A percentile compares a stretch with the other conserved stretches of the same genome.
phyloP scores from a whole-genome alignment of 2,888 invertebrate genomes.

The Phasia obesa region DNA sequence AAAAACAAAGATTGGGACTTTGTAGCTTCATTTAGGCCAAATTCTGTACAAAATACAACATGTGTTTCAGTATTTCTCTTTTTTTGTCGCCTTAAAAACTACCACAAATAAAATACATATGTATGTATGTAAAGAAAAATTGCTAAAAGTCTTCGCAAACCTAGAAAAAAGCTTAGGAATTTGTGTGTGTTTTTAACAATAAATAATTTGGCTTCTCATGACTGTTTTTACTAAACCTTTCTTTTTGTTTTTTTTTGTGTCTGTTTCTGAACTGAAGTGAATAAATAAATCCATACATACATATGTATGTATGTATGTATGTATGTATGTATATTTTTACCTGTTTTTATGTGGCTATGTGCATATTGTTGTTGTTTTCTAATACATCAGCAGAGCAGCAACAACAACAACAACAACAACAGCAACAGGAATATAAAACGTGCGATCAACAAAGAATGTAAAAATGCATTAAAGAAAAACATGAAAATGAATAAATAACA shows the following conservation, averaged over 20 bases:
- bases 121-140: neutral
- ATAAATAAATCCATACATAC: too few species aligned
- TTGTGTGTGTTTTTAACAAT: constrained; percentile 35
- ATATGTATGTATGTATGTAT: too few species aligned
- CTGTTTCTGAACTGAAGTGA: too few species aligned
- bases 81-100: neutral
- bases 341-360: constrained; percentile 29
- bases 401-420: too few species aligned
- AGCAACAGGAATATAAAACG: constrained; percentile 36
- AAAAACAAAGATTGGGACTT: neutral
- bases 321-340: constrained; percentile 39
- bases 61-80: neutral
- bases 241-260: neutral
- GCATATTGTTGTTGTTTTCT: constrained; percentile 27
- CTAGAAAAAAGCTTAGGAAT: constrained; percentile 47
- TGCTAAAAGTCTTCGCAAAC: neutral
- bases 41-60: neutral
- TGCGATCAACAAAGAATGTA: constrained; percentile 26
- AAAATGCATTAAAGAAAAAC: constrained; percentile 36
- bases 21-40: constrained; percentile 1
- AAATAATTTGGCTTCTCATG: constrained; percentile 22
- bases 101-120: neutral
- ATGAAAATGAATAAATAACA: constrained; percentile 20
- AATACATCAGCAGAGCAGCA: too few species aligned
- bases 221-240: constrained; percentile 5